A percentile compares a stretch with the other conserved stretches of the same genome.
Conservation (phyloP, 2,797 vertebrate genomes). For the Sternarchorhynchus goeldii region DNA sequence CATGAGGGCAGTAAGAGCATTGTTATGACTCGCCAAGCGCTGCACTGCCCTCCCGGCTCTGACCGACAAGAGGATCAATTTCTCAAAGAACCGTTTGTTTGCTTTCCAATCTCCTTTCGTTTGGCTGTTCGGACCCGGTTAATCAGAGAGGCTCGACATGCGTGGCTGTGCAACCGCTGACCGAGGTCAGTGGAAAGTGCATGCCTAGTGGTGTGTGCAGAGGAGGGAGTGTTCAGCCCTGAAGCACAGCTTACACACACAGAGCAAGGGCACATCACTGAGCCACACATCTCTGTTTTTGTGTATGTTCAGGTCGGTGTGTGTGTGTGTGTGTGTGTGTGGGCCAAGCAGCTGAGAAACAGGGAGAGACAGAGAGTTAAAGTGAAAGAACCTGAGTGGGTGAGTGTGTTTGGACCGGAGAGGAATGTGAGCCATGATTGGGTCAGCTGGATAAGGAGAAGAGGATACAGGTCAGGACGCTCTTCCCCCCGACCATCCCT, state of each 20-base stretch:
- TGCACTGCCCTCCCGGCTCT: neutral
- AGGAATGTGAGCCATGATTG: constrained; percentile 53
- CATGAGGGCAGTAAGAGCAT: constrained; percentile 40
- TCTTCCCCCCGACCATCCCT: constrained; percentile 3
- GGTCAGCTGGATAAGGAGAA: constrained; percentile 52
- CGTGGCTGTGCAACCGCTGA: neutral
- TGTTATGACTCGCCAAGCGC: constrained; percentile 15
- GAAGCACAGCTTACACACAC: neutral
- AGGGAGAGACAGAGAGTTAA: constrained; percentile 21
- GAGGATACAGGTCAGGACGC: constrained; percentile 35
- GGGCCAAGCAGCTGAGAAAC: neutral
- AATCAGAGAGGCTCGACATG: constrained; percentile 30
- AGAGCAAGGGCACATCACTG: too few relatives aligned
- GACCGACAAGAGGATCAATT: constrained; percentile 20
- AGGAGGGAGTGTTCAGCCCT: neutral
- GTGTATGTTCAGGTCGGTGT: too few relatives aligned
- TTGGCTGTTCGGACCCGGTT: constrained; percentile 22
- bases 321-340: neutral
- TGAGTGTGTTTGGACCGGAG: constrained; percentile 27
- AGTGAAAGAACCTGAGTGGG: neutral
- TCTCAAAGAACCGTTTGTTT: constrained; percentile 43
- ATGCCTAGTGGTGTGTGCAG: neutral
- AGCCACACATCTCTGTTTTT: too few relatives aligned
- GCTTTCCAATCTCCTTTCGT: constrained; percentile 12
- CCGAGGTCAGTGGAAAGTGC: neutral